phyloP scores from a whole-genome alignment of 2,113 vertebrate genomes.

The Phycodurus eques region DNA sequence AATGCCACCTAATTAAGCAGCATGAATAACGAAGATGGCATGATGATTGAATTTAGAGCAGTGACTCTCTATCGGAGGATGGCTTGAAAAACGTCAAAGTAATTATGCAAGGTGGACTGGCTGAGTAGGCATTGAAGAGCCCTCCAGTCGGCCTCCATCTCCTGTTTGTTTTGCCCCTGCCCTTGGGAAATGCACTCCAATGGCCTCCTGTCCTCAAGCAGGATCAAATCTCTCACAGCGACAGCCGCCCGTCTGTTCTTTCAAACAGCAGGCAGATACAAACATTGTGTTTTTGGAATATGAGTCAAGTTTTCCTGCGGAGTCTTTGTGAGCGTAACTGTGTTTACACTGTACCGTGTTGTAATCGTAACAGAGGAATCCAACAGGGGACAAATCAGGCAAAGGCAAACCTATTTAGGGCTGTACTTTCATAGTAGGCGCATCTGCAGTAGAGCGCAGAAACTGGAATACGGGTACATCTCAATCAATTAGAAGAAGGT shows the following conservation, averaged over 20 bases:
- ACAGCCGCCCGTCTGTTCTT: not conserved
- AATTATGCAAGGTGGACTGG: slow-evolving; percentile 51
- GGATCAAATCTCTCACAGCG: not conserved
- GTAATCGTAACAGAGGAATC: not conserved
- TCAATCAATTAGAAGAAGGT: too few species aligned
- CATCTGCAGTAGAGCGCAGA: too few species aligned
- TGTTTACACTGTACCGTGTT: not conserved
- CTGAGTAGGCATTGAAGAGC: slow-evolving; percentile 47
- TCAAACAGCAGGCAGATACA: not conserved
- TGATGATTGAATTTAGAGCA: slow-evolving; percentile 18
- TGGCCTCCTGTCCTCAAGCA: slow-evolving; percentile 48
- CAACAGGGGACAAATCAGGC: too few species aligned
- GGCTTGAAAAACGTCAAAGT: slow-evolving; percentile 38
- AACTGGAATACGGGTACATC: too few species aligned
- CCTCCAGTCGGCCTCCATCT: slow-evolving; percentile 39
- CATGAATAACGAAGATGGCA: not conserved
- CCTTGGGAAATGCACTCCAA: slow-evolving; percentile 47
- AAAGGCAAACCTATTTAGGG: too few species aligned
- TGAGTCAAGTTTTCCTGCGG: not conserved
- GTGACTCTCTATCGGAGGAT: slow-evolving; percentile 2
- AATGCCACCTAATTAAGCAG: not conserved
- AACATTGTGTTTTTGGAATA: not conserved
- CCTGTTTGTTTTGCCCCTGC: slow-evolving; percentile 60
- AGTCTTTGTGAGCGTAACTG: not conserved
- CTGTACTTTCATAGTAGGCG: too few species aligned